A percentile compares a stretch with the other conserved stretches of the same genome.
These are phyloP conservation scores for Gambelia wislizenii DNA, from an alignment of 2,797 vertebrate genomes.

Conservation along the genomic window DNA sequence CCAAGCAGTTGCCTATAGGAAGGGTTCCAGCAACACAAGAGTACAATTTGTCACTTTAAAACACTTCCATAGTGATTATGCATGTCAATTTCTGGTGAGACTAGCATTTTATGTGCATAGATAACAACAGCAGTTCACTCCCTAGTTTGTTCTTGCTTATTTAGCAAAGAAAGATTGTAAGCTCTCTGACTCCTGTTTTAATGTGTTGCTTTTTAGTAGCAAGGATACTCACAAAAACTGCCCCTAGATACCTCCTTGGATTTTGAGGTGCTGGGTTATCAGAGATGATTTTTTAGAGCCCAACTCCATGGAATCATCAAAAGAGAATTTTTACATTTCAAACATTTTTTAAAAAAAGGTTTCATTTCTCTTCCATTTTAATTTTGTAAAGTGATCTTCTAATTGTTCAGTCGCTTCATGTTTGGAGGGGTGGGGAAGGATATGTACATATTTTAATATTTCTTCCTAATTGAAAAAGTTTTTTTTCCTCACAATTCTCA, in stretches of 20 bases:
- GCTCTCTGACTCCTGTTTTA: neutral
- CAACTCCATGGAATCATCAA: too few relatives aligned
- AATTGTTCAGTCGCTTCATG: too few relatives aligned
- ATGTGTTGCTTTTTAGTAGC: neutral
- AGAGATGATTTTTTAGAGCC: neutral
- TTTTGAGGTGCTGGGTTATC: neutral
- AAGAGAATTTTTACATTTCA: too few relatives aligned
- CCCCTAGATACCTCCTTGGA: neutral
- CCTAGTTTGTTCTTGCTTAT: neutral
- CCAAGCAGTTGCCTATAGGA: too few relatives aligned
- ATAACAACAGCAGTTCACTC: neutral
- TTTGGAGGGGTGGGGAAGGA: too few relatives aligned
- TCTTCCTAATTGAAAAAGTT: too few relatives aligned
- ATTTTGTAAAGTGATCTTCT: too few relatives aligned
- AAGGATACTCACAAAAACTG: neutral
- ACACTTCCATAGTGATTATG: neutral
- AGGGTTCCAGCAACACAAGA: neutral
- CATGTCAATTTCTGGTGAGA: neutral
- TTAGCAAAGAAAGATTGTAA: neutral
- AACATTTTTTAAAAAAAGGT: too few relatives aligned
- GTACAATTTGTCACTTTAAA: neutral
- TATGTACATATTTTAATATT: too few relatives aligned
- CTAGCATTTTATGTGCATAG: neutral
- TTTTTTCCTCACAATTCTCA: too few relatives aligned
- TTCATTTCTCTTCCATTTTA: too few relatives aligned